Base-by-base conservation (phyloP, 2,888 invertebrate species). In the Junonia oenone region DNA sequence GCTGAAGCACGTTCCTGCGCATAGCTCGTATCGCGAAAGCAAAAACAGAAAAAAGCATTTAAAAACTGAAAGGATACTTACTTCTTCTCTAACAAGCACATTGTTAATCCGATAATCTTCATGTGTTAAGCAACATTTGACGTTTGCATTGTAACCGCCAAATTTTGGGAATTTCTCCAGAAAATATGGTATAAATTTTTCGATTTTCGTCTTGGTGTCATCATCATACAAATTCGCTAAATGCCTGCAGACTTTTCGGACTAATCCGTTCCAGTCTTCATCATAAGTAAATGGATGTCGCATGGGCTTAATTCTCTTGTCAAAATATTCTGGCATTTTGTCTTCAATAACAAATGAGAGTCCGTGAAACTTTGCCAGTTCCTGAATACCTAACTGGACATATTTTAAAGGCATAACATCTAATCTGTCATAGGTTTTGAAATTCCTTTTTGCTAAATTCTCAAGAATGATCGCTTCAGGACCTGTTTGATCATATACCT, bases 321-420 rank as follows among this genome's bases (percentile, higher is more conserved):
- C 55, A 48, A 70, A 76, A 46, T 61, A 66, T 15, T 61, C 56
- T 1, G 72, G 68, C 51, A 59, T 49, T 45, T 59, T 68, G 2
- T 65, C 51, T 55, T 70, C 58, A 11, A 73, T 48, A 1, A 65
- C 68, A 43, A 71, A 72, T 0, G 72, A 71, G 2, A 75, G 26
- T 0, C 65, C 71, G 33, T 76, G 76, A 17, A 72, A 66, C 49
- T 67, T 72, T 0, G 73, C 73, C 2, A 76, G 55, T 53, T 71
- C 63, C 40, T 66, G 58, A 4, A 75, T 22, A 2, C 68, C 61
- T n/a, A 68, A 17, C 52, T 72, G 66, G 2, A 68, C 68, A 56
- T 68, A 74, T 37, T 71, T 64, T 1, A 71, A 55, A 1, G 74
- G 53, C 8, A 67, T 56, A 0, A 60, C 52, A 14, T 68, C 58